phyloP scores from a whole-genome alignment of 2,797 vertebrate genomes.

The Pangasius sanitwongsei region DNA sequence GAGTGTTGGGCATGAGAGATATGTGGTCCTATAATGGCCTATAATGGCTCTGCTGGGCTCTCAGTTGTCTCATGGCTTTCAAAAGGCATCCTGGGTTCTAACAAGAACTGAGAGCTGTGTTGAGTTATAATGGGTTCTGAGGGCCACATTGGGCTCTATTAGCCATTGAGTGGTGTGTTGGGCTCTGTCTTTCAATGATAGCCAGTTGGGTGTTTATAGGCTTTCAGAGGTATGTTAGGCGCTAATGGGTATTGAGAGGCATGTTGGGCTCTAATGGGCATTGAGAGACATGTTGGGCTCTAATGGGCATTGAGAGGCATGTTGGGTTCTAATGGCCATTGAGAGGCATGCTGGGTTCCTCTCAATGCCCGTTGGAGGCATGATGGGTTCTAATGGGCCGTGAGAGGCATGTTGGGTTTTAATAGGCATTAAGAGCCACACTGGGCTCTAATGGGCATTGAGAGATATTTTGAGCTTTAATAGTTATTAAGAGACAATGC shows the following conservation, averaged over 20 bases:
- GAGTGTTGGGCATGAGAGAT: background rate
- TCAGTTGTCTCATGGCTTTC: background rate
- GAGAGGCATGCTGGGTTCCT: background rate
- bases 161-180: background rate
- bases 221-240: background rate
- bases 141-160: background rate
- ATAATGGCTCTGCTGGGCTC: background rate
- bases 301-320: background rate
- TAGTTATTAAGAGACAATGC: background rate
- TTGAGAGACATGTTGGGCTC: background rate
- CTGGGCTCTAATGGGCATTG: background rate
- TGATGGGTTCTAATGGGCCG: background rate
- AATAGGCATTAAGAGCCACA: background rate
- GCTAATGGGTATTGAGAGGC: background rate
- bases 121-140: constrained; percentile 2
- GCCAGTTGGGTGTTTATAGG: background rate
- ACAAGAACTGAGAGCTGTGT: background rate
- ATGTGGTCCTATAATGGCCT: background rate
- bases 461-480: background rate
- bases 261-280: background rate
- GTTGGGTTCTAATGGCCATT: background rate
- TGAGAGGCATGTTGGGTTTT: background rate
- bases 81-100: constrained; percentile 3
- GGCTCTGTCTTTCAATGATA: background rate
- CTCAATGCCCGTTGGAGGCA: background rate